Percentiles rank a stretch among this genome's conserved stretches.
Evolutionary conservation across 2,797 vertebrate species (phyloP).

Genomic region (Moxostoma hubbsi): DNA sequence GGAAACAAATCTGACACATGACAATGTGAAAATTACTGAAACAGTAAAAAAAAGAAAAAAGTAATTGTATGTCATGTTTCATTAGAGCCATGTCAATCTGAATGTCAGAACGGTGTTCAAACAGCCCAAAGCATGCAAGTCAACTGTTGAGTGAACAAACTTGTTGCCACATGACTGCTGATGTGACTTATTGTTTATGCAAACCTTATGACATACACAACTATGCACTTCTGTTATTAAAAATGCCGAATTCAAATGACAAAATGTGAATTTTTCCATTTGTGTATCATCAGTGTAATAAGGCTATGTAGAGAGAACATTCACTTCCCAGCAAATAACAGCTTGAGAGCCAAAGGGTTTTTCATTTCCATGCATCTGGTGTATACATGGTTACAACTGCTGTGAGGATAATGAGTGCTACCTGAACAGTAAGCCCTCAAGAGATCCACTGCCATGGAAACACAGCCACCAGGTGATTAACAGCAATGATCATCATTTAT

Average conservation of each 20-base stretch:
- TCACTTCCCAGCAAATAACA: too few relatives aligned
- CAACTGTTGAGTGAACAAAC: conserved; percentile 34
- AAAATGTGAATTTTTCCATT: background rate
- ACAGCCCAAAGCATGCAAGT: conserved; percentile 17
- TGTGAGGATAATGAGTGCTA: background rate
- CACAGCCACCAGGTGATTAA: conserved; percentile 31
- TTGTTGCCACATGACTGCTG: conserved; percentile 34
- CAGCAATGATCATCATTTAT: conserved; percentile 25
- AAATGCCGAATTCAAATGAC: background rate
- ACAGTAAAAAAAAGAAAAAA: background rate
- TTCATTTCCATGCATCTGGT: background rate
- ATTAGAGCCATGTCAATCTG: background rate
- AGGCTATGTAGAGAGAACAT: background rate
- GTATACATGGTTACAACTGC: conserved; percentile 7
- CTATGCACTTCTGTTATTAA: background rate
- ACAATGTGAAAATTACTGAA: background rate
- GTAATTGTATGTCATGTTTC: background rate
- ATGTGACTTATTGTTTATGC: conserved; percentile 6
- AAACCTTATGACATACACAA: background rate
- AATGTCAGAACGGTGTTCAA: conserved; percentile 11
- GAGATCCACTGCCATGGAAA: conserved; percentile 34
- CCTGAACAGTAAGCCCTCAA: conserved; percentile 24
- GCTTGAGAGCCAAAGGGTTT: background rate
- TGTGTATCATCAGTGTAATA: background rate
- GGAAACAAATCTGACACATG: background rate